phyloP scores from a whole-genome alignment of 2,888 invertebrate species.

The Hypomecis atomaria region DNA sequence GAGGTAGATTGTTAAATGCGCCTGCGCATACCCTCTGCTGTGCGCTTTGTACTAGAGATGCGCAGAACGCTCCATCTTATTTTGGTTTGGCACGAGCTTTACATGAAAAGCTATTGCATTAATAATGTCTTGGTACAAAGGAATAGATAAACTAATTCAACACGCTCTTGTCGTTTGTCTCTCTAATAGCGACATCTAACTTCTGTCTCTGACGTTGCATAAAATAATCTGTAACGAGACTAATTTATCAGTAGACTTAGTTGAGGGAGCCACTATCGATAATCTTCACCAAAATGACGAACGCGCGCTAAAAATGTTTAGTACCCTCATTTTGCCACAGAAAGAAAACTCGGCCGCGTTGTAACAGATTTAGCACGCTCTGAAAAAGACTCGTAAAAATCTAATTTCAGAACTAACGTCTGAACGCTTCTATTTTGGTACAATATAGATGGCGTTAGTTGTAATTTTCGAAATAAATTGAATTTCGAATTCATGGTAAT shows the following conservation, averaged over 20 bases:
- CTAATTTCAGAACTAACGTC: constrained; percentile 17
- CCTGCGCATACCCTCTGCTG: no score
- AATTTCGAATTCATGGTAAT: neutral
- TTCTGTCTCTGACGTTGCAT: constrained; percentile 9
- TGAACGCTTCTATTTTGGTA: constrained; percentile 22
- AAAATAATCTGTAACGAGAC: neutral
- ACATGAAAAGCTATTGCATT: no score
- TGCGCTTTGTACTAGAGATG: no score
- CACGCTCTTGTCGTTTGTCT: neutral
- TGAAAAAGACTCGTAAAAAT: constrained; percentile 2
- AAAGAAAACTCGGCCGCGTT: neutral
- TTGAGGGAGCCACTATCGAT: neutral
- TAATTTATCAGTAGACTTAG: neutral
- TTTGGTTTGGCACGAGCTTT: no score
- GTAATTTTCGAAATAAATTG: neutral
- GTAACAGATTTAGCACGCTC: constrained; percentile 10
- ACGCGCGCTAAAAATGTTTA: neutral
- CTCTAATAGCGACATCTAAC: constrained; percentile 25
- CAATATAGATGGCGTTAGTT: constrained; percentile 22
- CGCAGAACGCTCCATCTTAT: no score
- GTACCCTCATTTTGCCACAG: neutral
- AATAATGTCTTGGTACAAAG: no score
- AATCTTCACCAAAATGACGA: neutral
- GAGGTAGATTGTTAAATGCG: no score
- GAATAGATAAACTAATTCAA: neutral